phyloP scores from a whole-genome alignment of 2,888 invertebrate genomes.

The Eristalis arbustorum region DNA sequence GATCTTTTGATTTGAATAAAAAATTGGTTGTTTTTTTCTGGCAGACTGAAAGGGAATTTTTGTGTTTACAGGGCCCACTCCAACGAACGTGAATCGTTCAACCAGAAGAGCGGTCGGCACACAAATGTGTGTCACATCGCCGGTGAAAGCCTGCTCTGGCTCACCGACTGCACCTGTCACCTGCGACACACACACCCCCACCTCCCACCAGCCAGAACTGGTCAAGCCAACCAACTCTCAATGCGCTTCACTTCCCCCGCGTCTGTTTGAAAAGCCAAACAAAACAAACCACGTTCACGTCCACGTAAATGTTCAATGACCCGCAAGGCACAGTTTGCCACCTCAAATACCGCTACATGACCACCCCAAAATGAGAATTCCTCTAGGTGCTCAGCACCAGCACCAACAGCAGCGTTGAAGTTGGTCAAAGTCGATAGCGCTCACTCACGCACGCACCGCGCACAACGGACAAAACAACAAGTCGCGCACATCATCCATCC shows the following conservation, averaged over 20 bases:
- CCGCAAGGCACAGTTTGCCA: slow-evolving; percentile 51
- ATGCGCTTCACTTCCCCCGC: slow-evolving; percentile 32
- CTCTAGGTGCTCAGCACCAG: slow-evolving; percentile 35
- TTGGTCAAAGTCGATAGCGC: slow-evolving; percentile 48
- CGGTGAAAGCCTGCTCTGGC: too few species aligned
- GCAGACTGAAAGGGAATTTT: too few species aligned
- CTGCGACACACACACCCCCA: too few species aligned
- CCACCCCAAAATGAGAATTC: slow-evolving; percentile 33
- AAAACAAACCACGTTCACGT: slow-evolving; percentile 24
- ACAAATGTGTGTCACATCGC: too few species aligned
- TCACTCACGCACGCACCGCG: slow-evolving; percentile 43
- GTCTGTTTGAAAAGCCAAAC: background rate
- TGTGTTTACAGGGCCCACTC: too few species aligned
- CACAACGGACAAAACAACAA: background rate
- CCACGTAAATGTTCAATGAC: slow-evolving; percentile 57
- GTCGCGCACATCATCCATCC: slow-evolving; percentile 44
- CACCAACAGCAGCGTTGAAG: slow-evolving; percentile 47
- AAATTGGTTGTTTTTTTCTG: too few species aligned
- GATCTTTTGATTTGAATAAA: background rate
- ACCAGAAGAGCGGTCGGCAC: too few species aligned
- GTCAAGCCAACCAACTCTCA: background rate
- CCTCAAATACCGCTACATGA: slow-evolving; percentile 50
- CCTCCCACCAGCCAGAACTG: too few species aligned
- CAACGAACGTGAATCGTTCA: too few species aligned
- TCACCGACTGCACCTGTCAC: too few species aligned